These are phyloP conservation scores for Unio delphinus DNA, from an alignment of 2,888 invertebrate genomes.

Conservation along the genomic window DNA sequence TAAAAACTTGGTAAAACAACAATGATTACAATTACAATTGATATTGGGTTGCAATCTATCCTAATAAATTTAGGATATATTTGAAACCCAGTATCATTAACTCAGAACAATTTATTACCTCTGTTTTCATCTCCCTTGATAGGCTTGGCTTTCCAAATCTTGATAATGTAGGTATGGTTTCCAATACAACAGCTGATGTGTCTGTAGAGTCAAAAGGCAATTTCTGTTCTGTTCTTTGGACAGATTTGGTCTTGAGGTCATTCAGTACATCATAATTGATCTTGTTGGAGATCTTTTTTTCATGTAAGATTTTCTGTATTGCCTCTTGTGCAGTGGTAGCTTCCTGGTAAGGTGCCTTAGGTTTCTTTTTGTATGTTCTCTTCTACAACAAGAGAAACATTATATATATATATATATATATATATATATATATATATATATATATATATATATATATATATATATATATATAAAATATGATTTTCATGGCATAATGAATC, in stretches of 20 bases:
- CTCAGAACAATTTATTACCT: slow-evolving; percentile 12
- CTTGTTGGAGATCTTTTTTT: slow-evolving; percentile 95
- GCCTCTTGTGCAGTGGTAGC: slow-evolving; percentile 82
- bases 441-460: too few species aligned
- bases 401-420: too few species aligned
- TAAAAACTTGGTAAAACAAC: too few species aligned
- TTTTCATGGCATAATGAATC: too few species aligned
- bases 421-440: too few species aligned
- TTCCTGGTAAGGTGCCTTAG: slow-evolving; percentile 53
- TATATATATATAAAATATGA: too few species aligned
- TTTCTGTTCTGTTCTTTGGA: not conserved
- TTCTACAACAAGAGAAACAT: slow-evolving; percentile 39
- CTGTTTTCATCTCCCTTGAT: slow-evolving; percentile 20
- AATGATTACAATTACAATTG: too few species aligned
- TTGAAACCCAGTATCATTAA: not conserved
- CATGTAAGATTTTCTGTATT: slow-evolving; percentile 95
- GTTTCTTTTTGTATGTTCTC: slow-evolving; percentile 32
- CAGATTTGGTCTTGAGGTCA: slow-evolving; percentile 75
- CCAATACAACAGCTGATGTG: slow-evolving; percentile 1
- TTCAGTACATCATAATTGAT: slow-evolving; percentile 98
- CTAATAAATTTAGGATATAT: not conserved
- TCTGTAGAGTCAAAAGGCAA: not conserved
- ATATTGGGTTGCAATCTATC: not conserved
- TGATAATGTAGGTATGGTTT: slow-evolving; percentile 12
- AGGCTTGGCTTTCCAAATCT: slow-evolving; percentile 39